Conservation (phyloP, 2,888 invertebrate species). For the Lucinisca nassula region DNA sequence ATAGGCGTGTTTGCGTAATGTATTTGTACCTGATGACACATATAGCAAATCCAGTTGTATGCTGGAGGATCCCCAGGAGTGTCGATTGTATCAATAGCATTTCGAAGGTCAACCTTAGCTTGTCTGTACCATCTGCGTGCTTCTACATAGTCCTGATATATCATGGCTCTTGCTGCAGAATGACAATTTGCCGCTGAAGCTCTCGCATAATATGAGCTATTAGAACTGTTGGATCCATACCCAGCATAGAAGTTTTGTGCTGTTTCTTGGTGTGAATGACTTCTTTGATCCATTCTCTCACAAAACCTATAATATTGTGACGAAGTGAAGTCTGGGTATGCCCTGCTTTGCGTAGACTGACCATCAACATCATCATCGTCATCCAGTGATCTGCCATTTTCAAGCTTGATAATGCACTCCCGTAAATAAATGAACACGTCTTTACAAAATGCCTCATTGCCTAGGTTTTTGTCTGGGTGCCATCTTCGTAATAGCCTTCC, state of each 20-base stretch:
- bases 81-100: neutral
- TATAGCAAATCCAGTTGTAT: conserved; percentile 72
- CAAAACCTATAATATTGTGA: neutral
- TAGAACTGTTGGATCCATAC: no score
- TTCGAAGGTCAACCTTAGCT: neutral
- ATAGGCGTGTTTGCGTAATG: no score
- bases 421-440: conserved; percentile 65
- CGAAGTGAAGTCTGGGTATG: neutral
- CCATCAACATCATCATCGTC: conserved; percentile 11
- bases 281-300: neutral
- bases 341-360: neutral
- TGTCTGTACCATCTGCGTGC: neutral
- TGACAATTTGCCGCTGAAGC: no score
- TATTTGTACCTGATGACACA: conserved; percentile 73
- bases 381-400: conserved; percentile 20
- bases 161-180: neutral
- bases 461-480: conserved; percentile 70
- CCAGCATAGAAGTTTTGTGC: neutral
- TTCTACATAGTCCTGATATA: neutral
- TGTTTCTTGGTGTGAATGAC: neutral
- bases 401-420: conserved; percentile 43
- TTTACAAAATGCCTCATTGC: conserved; percentile 49
- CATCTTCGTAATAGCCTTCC: conserved; percentile 60
- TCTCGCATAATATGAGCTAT: no score
- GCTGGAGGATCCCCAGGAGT: conserved; percentile 12